These are phyloP conservation scores for Dromaius novaehollandiae DNA, from an alignment of 2,113 vertebrate genomes.

Conservation along the genomic window DNA sequence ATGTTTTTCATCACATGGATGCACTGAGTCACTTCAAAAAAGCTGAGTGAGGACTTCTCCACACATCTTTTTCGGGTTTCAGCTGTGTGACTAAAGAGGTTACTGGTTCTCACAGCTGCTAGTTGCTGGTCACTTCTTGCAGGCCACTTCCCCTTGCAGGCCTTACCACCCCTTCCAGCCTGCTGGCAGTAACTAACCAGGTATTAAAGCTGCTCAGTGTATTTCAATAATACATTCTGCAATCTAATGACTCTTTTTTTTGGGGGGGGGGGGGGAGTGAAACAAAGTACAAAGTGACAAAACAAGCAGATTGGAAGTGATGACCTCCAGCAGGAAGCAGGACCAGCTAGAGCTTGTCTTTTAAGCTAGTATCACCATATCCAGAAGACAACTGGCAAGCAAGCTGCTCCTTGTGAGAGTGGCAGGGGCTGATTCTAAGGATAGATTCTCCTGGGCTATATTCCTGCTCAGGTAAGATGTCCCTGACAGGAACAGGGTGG, in stretches of 20 bases:
- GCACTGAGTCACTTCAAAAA: neutral
- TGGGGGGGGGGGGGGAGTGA: neutral
- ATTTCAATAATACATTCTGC: neutral
- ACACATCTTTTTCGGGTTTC: neutral
- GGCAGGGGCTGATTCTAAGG: neutral
- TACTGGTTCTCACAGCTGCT: neutral
- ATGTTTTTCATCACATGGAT: neutral
- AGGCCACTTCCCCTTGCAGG: neutral
- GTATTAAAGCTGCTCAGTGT: neutral
- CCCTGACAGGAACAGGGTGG: neutral
- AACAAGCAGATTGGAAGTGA: neutral
- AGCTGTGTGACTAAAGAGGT: neutral
- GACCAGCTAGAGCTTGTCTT: neutral
- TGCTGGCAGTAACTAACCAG: neutral
- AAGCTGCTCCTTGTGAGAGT: neutral
- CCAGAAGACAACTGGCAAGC: neutral
- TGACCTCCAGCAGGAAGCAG: neutral
- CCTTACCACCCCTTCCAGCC: neutral
- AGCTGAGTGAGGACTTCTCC: neutral
- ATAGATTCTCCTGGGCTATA: neutral
- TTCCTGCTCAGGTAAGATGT: neutral
- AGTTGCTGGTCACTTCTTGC: neutral
- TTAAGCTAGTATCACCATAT: neutral
- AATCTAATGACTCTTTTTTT: neutral
- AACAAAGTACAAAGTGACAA: neutral